Percentiles rank a stretch among this genome's conserved stretches.
These are phyloP conservation scores for Cavia porcellus DNA, from an alignment of 2,113 vertebrate genomes.

Conservation along the genomic window DNA sequence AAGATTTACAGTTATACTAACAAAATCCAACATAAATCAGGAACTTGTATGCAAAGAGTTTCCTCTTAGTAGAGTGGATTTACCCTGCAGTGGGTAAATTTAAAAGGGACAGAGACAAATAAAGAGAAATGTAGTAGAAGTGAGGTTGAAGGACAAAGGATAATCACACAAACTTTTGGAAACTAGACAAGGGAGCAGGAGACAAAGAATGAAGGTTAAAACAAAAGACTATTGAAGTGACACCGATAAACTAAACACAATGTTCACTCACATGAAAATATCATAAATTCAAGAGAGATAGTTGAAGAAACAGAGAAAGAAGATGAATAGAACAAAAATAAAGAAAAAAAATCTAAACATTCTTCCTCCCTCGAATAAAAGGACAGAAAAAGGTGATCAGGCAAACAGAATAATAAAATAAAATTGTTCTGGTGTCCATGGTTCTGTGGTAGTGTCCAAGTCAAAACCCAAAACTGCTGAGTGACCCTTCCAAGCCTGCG, in stretches of 20 bases:
- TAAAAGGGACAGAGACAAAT: neutral
- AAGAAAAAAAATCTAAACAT: neutral
- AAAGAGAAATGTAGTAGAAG: neutral
- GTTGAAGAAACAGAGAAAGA: too few species aligned
- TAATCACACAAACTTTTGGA: neutral
- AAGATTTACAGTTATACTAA: neutral
- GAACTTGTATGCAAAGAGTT: neutral
- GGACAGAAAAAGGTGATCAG: neutral
- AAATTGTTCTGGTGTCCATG: neutral
- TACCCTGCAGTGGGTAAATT: neutral
- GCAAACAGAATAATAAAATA: neutral
- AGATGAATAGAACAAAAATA: too few species aligned
- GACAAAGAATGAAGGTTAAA: neutral
- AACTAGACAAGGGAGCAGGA: neutral
- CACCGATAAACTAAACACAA: neutral
- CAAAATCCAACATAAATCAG: neutral
- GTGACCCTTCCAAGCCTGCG: neutral
- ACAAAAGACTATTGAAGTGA: neutral
- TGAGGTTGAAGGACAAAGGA: too few species aligned
- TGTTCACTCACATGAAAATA: neutral
- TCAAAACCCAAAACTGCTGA: neutral
- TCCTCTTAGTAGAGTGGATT: neutral
- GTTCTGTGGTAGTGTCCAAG: neutral
- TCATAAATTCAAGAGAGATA: too few species aligned
- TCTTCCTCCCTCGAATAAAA: neutral